Conservation (phyloP, 2,113 vertebrate species). For the Dipodomys merriami region DNA sequence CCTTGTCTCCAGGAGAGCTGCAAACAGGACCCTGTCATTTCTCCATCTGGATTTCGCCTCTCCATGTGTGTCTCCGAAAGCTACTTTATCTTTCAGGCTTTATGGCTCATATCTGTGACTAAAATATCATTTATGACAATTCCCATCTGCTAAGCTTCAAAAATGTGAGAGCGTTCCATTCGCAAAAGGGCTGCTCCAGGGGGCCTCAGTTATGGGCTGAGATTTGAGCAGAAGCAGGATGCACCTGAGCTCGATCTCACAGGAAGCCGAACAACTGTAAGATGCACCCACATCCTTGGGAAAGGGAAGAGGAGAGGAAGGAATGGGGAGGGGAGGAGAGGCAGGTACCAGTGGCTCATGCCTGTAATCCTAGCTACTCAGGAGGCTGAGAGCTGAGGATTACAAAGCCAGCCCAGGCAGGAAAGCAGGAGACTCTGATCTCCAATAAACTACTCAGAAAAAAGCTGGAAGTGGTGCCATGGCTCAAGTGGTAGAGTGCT, state of each 20-base stretch:
- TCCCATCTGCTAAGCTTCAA: slow-evolving; percentile 74
- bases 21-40: background rate
- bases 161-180: slow-evolving; percentile 51
- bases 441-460: too few species aligned
- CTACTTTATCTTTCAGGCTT: slow-evolving; percentile 79
- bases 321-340: too few species aligned
- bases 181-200: slow-evolving; percentile 47
- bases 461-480: too few species aligned
- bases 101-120: slow-evolving; percentile 78
- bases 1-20: background rate
- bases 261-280: slow-evolving; percentile 25
- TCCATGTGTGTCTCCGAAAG: slow-evolving; percentile 75
- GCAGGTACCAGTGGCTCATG: too few species aligned
- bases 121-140: slow-evolving; percentile 79
- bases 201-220: slow-evolving; percentile 44
- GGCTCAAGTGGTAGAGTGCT: too few species aligned
- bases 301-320: background rate
- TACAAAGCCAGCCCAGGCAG: too few species aligned
- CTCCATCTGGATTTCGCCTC: slow-evolving; percentile 53
- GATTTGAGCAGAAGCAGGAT: slow-evolving; percentile 55
- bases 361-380: too few species aligned
- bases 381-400: too few species aligned
- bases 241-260: slow-evolving; percentile 40
- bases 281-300: slow-evolving; percentile 59
- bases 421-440: too few species aligned